These are phyloP conservation scores for Thalpophila matura DNA, from an alignment of 2,888 invertebrate genomes.

Conservation along the genomic window DNA sequence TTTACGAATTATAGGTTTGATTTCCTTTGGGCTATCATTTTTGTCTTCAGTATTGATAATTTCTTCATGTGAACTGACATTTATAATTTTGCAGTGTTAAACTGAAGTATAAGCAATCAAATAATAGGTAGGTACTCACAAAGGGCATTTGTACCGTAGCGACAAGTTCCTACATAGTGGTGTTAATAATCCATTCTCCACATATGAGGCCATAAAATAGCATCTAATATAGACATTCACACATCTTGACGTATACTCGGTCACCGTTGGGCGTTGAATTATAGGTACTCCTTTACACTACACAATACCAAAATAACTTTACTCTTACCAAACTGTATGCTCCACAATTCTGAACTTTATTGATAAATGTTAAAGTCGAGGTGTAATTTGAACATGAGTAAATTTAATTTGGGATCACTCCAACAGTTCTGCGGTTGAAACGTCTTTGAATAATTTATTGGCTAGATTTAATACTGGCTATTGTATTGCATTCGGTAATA, in stretches of 20 bases:
- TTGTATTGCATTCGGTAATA: constrained; percentile 66
- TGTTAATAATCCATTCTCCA: constrained; percentile 41
- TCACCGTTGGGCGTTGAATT: constrained; percentile 57
- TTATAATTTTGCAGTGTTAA: no score
- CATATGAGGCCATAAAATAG: constrained; percentile 21
- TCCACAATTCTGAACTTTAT: constrained; percentile 33
- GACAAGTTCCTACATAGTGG: constrained; percentile 17
- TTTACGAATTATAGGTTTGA: no score
- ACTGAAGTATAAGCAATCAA: no score
- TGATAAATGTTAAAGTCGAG: background rate
- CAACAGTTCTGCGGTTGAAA: constrained; percentile 61
- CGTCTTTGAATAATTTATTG: constrained; percentile 72
- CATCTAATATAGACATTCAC: constrained; percentile 55
- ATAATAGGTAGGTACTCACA: no score
- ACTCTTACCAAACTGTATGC: background rate
- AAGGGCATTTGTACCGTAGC: background rate
- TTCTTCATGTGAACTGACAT: no score
- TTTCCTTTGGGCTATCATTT: background rate
- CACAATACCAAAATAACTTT: constrained; percentile 30
- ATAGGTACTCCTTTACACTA: constrained; percentile 53
- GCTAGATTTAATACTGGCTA: constrained; percentile 70
- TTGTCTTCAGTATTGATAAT: background rate
- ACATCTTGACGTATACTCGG: constrained; percentile 59
- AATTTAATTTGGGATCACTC: constrained; percentile 46
- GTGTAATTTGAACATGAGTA: background rate